These are phyloP conservation scores for Palythoa heliodiscus DNA, from an alignment of 92 coral and sea anemone species.

Conservation along the genomic window DNA sequence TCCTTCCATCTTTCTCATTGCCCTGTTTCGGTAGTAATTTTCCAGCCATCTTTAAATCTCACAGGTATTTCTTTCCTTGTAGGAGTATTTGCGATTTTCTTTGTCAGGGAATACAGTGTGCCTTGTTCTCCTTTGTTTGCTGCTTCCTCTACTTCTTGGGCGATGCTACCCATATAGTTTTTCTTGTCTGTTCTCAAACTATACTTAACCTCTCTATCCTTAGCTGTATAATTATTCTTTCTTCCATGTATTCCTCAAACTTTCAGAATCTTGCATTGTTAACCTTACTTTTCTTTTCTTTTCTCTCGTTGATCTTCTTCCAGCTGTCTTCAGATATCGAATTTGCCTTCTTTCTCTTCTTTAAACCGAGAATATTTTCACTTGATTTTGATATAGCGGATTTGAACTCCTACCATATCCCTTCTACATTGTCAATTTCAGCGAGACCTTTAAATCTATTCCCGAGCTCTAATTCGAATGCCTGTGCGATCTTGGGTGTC, in stretches of 20 bases:
- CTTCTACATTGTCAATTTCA: slow-evolving; percentile 30
- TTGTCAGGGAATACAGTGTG: slow-evolving; percentile 30
- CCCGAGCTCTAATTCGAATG: slow-evolving; percentile 15
- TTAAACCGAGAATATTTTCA: not conserved
- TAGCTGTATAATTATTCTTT: not conserved
- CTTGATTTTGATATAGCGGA: not conserved
- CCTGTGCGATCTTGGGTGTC: slow-evolving; percentile 31
- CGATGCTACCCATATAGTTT: slow-evolving; percentile 21
- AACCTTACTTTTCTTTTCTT: slow-evolving; percentile 9
- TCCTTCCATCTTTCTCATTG: slow-evolving; percentile 33
- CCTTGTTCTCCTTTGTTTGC: slow-evolving; percentile 16
- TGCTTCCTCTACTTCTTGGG: slow-evolving; percentile 44
- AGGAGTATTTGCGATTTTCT: slow-evolving; percentile 23
- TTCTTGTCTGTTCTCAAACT: slow-evolving; percentile 37
- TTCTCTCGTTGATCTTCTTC: slow-evolving; percentile 25
- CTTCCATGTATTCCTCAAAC: too few relatives aligned
- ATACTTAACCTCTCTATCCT: slow-evolving; percentile 1
- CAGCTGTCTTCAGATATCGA: slow-evolving; percentile 34
- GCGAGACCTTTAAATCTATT: slow-evolving; percentile 25
- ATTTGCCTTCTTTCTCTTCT: not conserved
- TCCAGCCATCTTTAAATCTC: slow-evolving; percentile 24
- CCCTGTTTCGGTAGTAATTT: not conserved
- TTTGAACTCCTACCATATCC: not conserved
- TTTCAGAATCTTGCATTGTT: not conserved
- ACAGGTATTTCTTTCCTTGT: slow-evolving; percentile 29